phyloP scores from a whole-genome alignment of 2,797 vertebrate species.

The Phrynocephalus forsythii region DNA sequence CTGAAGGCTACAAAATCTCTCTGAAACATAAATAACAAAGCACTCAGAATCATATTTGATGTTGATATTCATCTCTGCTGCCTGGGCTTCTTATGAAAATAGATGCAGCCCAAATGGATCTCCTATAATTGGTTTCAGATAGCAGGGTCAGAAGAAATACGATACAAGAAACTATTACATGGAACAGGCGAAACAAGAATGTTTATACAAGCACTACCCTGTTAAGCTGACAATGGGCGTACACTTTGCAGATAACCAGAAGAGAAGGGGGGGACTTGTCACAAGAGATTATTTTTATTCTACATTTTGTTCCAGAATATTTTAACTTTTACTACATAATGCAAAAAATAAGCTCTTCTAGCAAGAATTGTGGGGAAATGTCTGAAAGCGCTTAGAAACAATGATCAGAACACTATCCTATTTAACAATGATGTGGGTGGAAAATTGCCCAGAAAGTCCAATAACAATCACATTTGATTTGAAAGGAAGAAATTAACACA shows the following conservation, averaged over 20 bases:
- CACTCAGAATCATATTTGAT: slow-evolving; percentile 99
- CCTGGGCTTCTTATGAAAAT: slow-evolving; percentile 97
- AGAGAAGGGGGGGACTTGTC: slow-evolving; percentile 62
- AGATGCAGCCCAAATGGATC: slow-evolving; percentile 98
- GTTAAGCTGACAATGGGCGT: slow-evolving; percentile 88
- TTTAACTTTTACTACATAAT: slow-evolving; percentile 56
- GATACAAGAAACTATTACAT: slow-evolving; percentile 94
- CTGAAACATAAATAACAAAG: slow-evolving; percentile 99
- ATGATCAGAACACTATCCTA: slow-evolving; percentile 10
- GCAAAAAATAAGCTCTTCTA: slow-evolving; percentile 57
- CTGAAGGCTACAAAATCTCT: slow-evolving; percentile 89
- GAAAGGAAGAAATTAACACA: neutral
- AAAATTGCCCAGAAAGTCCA: slow-evolving; percentile 13
- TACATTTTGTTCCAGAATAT: slow-evolving; percentile 57
- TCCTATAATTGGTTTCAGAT: slow-evolving; percentile 99
- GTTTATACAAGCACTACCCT: slow-evolving; percentile 96
- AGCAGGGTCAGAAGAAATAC: slow-evolving; percentile 96
- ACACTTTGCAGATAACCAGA: slow-evolving; percentile 80
- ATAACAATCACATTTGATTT: slow-evolving; percentile 17
- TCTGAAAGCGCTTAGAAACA: slow-evolving; percentile 28
- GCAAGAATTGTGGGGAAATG: slow-evolving; percentile 20
- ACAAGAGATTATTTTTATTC: slow-evolving; percentile 70
- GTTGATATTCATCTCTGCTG: slow-evolving; percentile 98
- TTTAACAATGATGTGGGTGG: slow-evolving; percentile 3
- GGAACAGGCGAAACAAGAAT: slow-evolving; percentile 93